Conservation (phyloP, 2,113 vertebrate species). For the Setophaga kirtlandii region DNA sequence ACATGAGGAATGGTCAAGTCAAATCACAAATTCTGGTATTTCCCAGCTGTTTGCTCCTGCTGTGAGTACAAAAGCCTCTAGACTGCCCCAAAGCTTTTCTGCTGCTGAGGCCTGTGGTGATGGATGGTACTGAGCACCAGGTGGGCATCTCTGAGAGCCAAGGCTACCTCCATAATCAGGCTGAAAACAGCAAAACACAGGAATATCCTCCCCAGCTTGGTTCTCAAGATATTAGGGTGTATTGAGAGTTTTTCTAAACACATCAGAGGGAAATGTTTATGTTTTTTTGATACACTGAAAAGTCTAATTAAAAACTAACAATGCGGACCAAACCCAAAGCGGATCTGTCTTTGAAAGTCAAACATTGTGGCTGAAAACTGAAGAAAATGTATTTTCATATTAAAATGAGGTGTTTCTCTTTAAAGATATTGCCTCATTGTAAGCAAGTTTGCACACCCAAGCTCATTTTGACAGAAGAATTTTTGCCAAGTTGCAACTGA, state of each 20-base stretch:
- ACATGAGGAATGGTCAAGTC: background rate
- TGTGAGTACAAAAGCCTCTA: background rate
- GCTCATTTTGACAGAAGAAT: background rate
- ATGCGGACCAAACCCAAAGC: rapidly evolving
- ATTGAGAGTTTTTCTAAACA: background rate
- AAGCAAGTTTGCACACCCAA: background rate
- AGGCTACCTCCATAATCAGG: background rate
- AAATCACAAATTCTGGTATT: background rate
- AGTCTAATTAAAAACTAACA: background rate
- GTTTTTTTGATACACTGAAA: background rate
- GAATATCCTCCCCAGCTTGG: background rate
- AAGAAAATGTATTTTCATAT: background rate
- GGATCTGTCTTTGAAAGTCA: background rate
- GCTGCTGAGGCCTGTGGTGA: rapidly evolving
- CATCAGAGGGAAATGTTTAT: background rate
- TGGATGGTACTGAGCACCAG: background rate
- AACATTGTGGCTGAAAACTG: background rate
- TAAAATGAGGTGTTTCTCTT: background rate
- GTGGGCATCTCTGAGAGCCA: background rate
- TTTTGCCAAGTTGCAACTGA: background rate
- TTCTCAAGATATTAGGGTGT: background rate
- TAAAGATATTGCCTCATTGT: background rate
- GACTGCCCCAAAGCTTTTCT: background rate
- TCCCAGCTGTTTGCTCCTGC: background rate
- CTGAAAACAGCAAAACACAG: background rate